phyloP scores from a whole-genome alignment of 2,797 vertebrate genomes.

The Falco biarmicus region DNA sequence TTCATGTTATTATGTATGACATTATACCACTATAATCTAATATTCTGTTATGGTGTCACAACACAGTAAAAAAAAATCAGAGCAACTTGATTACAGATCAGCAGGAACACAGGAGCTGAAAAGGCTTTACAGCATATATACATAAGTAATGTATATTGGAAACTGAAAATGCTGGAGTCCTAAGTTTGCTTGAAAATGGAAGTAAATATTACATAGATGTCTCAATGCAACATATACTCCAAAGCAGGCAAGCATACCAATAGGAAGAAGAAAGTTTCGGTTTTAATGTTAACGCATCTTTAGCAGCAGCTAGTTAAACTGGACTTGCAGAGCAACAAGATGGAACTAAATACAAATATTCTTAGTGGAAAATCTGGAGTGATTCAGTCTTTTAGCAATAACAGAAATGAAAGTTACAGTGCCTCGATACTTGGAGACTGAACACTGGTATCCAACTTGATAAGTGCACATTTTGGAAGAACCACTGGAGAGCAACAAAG shows the following conservation, averaged over 20 bases:
- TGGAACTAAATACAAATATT: neutral
- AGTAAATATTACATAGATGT: neutral
- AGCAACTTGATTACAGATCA: neutral
- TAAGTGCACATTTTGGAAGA: neutral
- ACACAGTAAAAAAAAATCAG: neutral
- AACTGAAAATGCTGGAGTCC: neutral
- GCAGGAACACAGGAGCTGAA: neutral
- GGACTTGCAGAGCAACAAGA: neutral
- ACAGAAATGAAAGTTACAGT: neutral
- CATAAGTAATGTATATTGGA: neutral
- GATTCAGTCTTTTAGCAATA: neutral
- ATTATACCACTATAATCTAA: neutral
- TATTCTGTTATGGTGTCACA: constrained; percentile 9
- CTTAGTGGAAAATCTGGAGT: neutral
- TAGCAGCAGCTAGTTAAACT: neutral
- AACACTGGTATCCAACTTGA: neutral
- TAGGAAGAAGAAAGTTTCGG: neutral
- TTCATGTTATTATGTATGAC: neutral
- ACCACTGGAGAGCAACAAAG: neutral
- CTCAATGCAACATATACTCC: neutral
- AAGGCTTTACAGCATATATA: neutral
- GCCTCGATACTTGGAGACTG: neutral
- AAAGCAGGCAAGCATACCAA: neutral
- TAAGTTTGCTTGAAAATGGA: neutral
- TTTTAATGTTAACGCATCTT: neutral